Evolutionary conservation across 1,140 invertebrate genomes (phyloP), one percentile per base, ranked within the genome.

Genomic region (Macrostomum lignano): DNA sequence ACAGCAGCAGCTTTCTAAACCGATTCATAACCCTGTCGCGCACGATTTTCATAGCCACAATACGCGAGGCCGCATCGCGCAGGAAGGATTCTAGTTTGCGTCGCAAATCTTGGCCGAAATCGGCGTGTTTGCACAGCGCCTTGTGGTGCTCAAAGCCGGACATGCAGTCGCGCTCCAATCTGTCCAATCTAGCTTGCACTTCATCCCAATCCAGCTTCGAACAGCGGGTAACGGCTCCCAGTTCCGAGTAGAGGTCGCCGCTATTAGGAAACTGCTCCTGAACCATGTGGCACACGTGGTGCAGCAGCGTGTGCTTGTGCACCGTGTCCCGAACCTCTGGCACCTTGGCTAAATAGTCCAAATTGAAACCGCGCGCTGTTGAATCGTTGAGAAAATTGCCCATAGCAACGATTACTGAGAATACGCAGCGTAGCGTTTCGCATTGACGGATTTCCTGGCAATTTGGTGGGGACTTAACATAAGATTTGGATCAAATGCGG

Each of bases 321-420:
- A 93, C 78, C 0, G 86, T 93, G 55, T 96, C 86, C 62, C 96
- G 96, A 1, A 98, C 84, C 66, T 96, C 91, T 42, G 86, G 81
- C 42, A 93, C 78, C 67, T 93, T 93, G 26, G 78, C 67, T 41
- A 98, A 62, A 57, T 94, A 98, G 46, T 96, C 88, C 41, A 98
- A 69, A 54, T 88, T 78, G 60, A 98, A 98, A 17, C 84, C 91
- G 64, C 61, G 51, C 48, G 71, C 71, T 48, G 81, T 73, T 42
- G 69, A 70, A 36, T 82, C 81, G 60, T 96, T 96, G 19, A 98
- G 66, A 55, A 93, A 93, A 55, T 86, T 93, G 38, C 88, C 88
- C 41, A 96, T 75, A 22, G 77, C 77, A 22, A 93, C 62, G 25
- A 96, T 63, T 14, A 79, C 81, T 31, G 78, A 73, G 21, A 98